A percentile compares a stretch with the other conserved stretches of the same genome.
Conservation (phyloP, 2,113 vertebrate genomes). For the Casuarius casuarius region DNA sequence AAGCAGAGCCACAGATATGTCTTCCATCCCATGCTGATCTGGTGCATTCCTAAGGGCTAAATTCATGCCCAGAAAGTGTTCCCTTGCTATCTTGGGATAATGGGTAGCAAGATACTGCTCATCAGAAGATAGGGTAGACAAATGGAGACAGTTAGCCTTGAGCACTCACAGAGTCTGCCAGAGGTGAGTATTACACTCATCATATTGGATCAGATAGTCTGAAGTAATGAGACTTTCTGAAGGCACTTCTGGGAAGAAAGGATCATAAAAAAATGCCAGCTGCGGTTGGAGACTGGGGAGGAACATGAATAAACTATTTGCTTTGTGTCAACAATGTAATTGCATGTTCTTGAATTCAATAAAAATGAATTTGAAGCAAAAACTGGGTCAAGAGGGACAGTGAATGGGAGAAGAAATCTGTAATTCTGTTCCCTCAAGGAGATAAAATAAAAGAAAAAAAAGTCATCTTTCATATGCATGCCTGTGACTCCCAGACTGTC, state of each 20-base stretch:
- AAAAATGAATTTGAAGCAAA: slow-evolving; percentile 3
- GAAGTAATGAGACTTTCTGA: not conserved
- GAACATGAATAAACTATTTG: slow-evolving; percentile 37
- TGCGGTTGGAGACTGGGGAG: not conserved
- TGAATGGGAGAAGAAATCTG: not conserved
- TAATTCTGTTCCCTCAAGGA: not conserved
- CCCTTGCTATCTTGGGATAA: not conserved
- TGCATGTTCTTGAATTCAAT: not conserved
- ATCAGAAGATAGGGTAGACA: not conserved
- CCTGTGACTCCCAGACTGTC: not conserved
- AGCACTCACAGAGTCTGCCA: not conserved
- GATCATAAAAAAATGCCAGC: not conserved
- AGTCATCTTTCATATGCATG: not conserved
- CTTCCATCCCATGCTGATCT: not conserved
- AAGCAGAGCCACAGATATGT: not conserved
- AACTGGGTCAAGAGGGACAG: not conserved
- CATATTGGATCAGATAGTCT: not conserved
- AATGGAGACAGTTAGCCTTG: not conserved
- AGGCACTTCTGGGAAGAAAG: not conserved
- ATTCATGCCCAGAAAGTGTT: not conserved
- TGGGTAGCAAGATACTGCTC: not conserved
- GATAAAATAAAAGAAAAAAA: not conserved
- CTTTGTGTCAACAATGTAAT: slow-evolving; percentile 7
- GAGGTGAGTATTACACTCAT: not conserved
- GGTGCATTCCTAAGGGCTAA: not conserved